Conservation (phyloP, 2,797 vertebrate species). For the Scleropages formosus region DNA sequence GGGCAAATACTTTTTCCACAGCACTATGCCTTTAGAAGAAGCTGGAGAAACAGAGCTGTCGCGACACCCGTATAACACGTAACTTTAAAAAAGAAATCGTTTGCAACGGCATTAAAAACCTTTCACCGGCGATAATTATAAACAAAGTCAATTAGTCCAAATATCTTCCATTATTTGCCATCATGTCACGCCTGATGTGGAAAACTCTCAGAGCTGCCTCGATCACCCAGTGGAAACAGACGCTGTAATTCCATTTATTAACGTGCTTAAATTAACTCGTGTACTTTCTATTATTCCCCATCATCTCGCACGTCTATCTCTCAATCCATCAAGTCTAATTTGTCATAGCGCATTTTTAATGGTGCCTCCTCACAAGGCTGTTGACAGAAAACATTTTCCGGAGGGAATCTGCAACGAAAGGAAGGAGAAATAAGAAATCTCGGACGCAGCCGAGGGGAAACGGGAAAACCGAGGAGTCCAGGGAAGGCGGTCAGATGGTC, state of each 20-base stretch:
- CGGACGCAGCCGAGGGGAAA: too few species aligned
- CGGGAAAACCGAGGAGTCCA: too few species aligned
- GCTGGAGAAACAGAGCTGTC: not conserved
- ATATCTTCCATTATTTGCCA: conserved; percentile 2
- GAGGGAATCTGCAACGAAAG: too few species aligned
- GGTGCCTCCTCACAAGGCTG: too few species aligned
- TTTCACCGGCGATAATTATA: not conserved
- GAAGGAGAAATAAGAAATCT: too few species aligned
- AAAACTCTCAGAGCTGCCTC: not conserved
- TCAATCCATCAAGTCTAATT: not conserved
- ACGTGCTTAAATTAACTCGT: too few species aligned
- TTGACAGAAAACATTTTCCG: too few species aligned
- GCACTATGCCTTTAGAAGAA: not conserved
- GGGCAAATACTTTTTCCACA: too few species aligned
- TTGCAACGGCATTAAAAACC: not conserved
- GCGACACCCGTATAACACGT: not conserved
- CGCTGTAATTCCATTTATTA: not conserved
- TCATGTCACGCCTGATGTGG: not conserved
- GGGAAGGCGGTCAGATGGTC: too few species aligned
- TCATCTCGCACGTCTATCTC: not conserved
- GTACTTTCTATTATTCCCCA: not conserved
- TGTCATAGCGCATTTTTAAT: not conserved
- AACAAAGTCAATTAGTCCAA: not conserved
- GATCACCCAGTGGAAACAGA: not conserved
- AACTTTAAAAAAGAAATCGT: not conserved